Percentiles rank a stretch among this genome's conserved stretches.
Evolutionary conservation across 2,797 vertebrate species (phyloP).

Genomic region (Xyrichtys novacula): DNA sequence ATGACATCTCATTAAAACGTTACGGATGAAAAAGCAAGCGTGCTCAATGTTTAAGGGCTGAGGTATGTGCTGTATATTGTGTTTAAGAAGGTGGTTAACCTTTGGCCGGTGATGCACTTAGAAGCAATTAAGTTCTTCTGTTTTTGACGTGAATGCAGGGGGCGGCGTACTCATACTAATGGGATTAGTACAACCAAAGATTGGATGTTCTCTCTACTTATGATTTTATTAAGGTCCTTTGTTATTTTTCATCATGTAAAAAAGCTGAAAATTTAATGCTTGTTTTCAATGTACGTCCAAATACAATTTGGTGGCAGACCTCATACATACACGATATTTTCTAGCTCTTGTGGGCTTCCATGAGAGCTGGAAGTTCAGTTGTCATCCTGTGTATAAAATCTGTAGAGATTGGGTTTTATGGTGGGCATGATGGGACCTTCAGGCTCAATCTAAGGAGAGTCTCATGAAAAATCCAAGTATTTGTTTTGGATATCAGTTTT

Average conservation of each 20-base stretch:
- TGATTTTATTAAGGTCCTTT: too few species aligned
- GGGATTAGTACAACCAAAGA: background rate
- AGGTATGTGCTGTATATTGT: background rate
- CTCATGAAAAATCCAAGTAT: too few species aligned
- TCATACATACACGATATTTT: too few species aligned
- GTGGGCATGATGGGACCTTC: too few species aligned
- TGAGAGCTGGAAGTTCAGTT: background rate
- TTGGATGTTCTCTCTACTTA: background rate
- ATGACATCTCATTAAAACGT: conserved; percentile 21
- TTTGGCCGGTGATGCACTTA: background rate
- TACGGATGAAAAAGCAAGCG: background rate
- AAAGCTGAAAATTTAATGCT: background rate
- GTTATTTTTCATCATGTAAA: too few species aligned
- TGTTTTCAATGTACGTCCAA: too few species aligned
- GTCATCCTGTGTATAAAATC: too few species aligned
- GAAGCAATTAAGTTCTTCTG: background rate
- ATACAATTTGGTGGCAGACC: too few species aligned
- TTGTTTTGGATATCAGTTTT: too few species aligned
- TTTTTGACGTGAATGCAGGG: background rate
- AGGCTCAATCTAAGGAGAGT: too few species aligned
- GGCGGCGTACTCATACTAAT: background rate
- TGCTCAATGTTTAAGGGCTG: background rate
- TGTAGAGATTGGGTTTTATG: too few species aligned
- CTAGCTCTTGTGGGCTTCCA: too few species aligned
- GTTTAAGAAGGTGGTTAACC: background rate